Evolutionary conservation across 2,888 invertebrate genomes (phyloP).

Genomic region (Argyra leucocephala): DNA sequence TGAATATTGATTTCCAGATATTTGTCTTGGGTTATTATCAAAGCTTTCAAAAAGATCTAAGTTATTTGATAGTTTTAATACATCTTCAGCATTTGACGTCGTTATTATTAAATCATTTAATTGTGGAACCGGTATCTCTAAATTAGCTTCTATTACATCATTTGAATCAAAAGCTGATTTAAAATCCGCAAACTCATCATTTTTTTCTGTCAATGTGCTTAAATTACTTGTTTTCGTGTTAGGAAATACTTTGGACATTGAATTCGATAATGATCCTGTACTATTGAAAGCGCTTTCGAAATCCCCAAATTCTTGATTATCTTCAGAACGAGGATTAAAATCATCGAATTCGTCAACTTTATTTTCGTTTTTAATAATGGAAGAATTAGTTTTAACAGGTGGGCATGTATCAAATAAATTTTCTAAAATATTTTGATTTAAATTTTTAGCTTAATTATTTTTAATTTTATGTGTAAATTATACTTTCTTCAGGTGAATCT

Average conservation of each 20-base stretch:
- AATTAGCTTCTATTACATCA: conserved; percentile 19
- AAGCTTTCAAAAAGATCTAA: conserved; percentile 33
- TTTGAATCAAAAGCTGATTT: conserved; percentile 52
- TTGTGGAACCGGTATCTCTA: conserved; percentile 14
- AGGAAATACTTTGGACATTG: conserved; percentile 16
- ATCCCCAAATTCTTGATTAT: conserved; percentile 62
- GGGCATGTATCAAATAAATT: conserved; percentile 50
- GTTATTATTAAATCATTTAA: conserved; percentile 26
- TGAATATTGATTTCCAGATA: conserved; percentile 22
- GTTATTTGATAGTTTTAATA: conserved; percentile 29
- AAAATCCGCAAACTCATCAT: conserved; percentile 75
- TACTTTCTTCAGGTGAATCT: conserved; percentile 35
- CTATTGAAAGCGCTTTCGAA: conserved; percentile 61
- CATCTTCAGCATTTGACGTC: conserved; percentile 25
- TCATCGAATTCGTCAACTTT: conserved; percentile 45
- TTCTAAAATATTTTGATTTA: conserved; percentile 46
- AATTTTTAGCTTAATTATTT: conserved; percentile 31
- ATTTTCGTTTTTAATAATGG: conserved; percentile 44
- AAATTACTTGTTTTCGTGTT: conserved; percentile 22
- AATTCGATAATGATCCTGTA: conserved; percentile 19
- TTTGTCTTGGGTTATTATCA: conserved; percentile 21
- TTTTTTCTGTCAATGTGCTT: conserved; percentile 29
- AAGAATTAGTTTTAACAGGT: conserved; percentile 29
- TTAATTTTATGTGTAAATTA: conserved; percentile 30
- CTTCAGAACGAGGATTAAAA: conserved; percentile 44